Percentiles rank a stretch among this genome's conserved stretches.
Conservation (phyloP, 1,140 invertebrate genomes). For the Hycleus cichorii region DNA sequence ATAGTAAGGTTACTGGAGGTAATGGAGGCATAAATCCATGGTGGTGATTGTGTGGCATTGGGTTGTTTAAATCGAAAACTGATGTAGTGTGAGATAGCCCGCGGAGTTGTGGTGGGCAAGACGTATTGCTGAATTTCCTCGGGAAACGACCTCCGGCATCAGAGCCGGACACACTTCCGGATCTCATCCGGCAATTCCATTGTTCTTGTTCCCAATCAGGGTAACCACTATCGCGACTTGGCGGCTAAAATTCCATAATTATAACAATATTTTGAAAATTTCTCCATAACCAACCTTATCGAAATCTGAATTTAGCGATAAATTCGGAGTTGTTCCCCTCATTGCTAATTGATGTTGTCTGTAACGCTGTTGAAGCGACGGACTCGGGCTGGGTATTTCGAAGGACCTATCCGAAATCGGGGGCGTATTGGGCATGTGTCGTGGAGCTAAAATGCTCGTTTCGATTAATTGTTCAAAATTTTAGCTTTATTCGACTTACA, state of each 20-base stretch:
- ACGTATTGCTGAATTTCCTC: constrained; percentile 35
- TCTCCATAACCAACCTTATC: constrained; percentile 25
- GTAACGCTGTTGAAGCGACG: constrained; percentile 54
- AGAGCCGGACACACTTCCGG: constrained; percentile 45
- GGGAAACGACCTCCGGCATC: constrained; percentile 24
- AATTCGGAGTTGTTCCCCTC: constrained; percentile 38
- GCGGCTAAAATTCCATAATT: constrained; percentile 24
- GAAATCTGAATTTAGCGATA: constrained; percentile 31
- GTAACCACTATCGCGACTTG: constrained; percentile 42
- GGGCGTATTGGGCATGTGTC: constrained; percentile 20
- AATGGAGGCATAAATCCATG: constrained; percentile 37
- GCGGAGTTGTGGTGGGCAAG: constrained; percentile 25
- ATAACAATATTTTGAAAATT: neutral
- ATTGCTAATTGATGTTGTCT: constrained; percentile 55
- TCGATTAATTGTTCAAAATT: neutral
- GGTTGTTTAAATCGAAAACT: constrained; percentile 48
- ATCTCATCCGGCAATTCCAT: constrained; percentile 38
- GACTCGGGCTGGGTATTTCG: constrained; percentile 33
- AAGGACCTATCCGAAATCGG: constrained; percentile 20
- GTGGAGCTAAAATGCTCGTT: constrained; percentile 16
- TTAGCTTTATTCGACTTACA: constrained; percentile 17
- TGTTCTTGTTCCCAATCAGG: constrained; percentile 42
- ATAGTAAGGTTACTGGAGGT: constrained; percentile 38
- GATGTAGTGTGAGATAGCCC: constrained; percentile 42
- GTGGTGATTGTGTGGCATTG: constrained; percentile 34